These are phyloP conservation scores for Rhizoglyphus robini DNA, from an alignment of 1,140 invertebrate species.

Conservation along the genomic window DNA sequence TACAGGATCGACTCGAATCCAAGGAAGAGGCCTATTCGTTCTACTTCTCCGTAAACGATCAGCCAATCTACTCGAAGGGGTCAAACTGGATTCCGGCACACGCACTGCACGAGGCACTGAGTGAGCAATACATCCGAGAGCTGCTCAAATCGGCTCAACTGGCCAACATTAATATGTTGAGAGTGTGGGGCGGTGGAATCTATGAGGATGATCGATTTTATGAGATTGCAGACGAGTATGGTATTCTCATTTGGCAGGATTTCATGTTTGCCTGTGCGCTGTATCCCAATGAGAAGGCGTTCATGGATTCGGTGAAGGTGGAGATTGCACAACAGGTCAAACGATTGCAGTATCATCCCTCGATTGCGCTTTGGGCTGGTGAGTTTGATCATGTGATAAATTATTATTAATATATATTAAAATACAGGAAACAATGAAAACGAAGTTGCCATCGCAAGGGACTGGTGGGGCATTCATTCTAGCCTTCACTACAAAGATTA, in stretches of 20 bases:
- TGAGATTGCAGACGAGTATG: slow-evolving; percentile 42
- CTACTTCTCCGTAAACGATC: slow-evolving; percentile 72
- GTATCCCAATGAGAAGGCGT: slow-evolving; percentile 64
- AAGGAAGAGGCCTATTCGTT: slow-evolving; percentile 54
- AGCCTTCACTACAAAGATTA: no score
- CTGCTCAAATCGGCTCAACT: slow-evolving; percentile 57
- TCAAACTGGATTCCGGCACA: slow-evolving; percentile 88
- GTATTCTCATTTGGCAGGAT: slow-evolving; percentile 44
- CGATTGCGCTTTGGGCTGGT: slow-evolving; percentile 50
- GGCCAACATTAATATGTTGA: slow-evolving; percentile 79
- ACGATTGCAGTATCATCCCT: slow-evolving; percentile 72
- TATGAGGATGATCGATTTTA: slow-evolving; percentile 91
- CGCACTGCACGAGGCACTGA: slow-evolving; percentile 62
- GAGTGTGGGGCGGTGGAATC: slow-evolving; percentile 93
- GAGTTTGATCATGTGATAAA: no score
- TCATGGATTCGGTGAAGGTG: slow-evolving; percentile 52
- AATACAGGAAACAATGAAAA: slow-evolving; percentile 99
- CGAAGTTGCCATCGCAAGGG: slow-evolving; percentile 59
- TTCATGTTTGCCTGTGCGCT: slow-evolving; percentile 95
- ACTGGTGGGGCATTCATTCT: no score
- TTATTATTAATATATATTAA: no score
- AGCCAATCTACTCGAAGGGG: slow-evolving; percentile 87
- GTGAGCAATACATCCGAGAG: slow-evolving; percentile 35
- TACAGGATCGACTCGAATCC: slow-evolving; percentile 32
- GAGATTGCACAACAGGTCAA: slow-evolving; percentile 73